Base-by-base conservation (phyloP, 1,140 invertebrate species). In the Hesperophylax magnus region DNA sequence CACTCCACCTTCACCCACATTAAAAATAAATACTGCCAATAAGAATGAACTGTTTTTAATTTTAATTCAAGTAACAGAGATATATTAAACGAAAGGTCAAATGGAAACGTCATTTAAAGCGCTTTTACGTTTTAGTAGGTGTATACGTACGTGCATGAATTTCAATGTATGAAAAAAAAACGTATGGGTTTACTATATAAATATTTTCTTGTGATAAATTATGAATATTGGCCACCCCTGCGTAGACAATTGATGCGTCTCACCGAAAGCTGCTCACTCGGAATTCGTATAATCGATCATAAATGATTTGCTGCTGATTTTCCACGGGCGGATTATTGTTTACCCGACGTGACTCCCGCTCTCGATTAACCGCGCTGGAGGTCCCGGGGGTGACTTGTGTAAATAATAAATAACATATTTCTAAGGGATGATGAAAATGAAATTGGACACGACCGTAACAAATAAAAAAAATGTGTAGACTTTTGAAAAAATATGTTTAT, bases 251-350 rank as follows among this genome's bases (percentile, higher is more conserved):
- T 67, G 63, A 67, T 67, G 22, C 63, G 63, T 67, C n/a, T 11
- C 22, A 15, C 22, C n/a, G 63, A 67, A 67, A 67, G 27, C 63
- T 67, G 63, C 31, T 52, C 72, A 54, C 18, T n/a, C 72, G 20
- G 72, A 56, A 75, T 75, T 24, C 56, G n/a, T 9, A 56, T 75
- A 75, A 75, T 75, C 72, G 72, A 75, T 75, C 72, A 75, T 47
- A 47, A 75, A 54, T 58, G 52, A 56, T 75, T 75, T 75, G 22
- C 72, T 15, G 54, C 47, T 27, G 72, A 75, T 75, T 75, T 34
- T 75, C 72, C 52, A 75, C 72, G 52, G 52, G 72, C 52, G 63
- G 6, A 27, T 47, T 47, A 47, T 31, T 67, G 31, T 67, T 67
- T 67, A 27, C 63, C 27, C 11, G 31, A 34, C 17, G 31, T 67